A percentile compares a stretch with the other conserved stretches of the same genome.
Evolutionary conservation across 2,888 invertebrate species (phyloP).

Genomic region (Drosophila bunnanda): DNA sequence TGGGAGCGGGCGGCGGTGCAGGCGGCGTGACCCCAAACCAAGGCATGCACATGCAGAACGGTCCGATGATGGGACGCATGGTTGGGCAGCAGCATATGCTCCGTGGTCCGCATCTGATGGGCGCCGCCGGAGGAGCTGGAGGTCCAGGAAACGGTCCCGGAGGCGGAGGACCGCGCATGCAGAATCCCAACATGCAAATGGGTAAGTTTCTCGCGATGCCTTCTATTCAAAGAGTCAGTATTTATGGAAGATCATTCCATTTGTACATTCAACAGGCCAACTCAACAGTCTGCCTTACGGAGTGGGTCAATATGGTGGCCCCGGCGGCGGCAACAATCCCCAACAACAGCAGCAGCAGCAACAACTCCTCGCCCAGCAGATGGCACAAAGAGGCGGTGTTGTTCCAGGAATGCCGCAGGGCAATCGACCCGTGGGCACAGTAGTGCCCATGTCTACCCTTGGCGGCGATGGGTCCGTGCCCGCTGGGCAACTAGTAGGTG

Average conservation of each 20-base stretch:
- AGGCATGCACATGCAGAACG: slow-evolving; percentile 87
- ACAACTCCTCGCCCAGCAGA: slow-evolving; percentile 81
- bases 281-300: slow-evolving; percentile 83
- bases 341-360: slow-evolving; percentile 70
- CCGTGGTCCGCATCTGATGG: slow-evolving; percentile 85
- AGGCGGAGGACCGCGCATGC: slow-evolving; percentile 87
- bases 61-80: slow-evolving; percentile 88
- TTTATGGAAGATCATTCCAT: not conserved
- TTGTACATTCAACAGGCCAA: slow-evolving; percentile 74
- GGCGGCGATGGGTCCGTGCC: slow-evolving; percentile 82
- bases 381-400: slow-evolving; percentile 80
- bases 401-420: slow-evolving; percentile 82
- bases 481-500: slow-evolving; percentile 67
- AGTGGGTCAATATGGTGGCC: slow-evolving; percentile 81
- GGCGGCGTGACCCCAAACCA: slow-evolving; percentile 79
- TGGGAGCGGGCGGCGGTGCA: slow-evolving; percentile 86
- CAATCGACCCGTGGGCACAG: slow-evolving; percentile 84
- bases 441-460: slow-evolving; percentile 85
- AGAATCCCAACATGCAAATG: slow-evolving; percentile 85
- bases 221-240: not conserved
- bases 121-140: slow-evolving; percentile 69
- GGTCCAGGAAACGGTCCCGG: slow-evolving; percentile 74
- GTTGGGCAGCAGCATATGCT: slow-evolving; percentile 83
- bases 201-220: slow-evolving; percentile 63
- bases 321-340: slow-evolving; percentile 70